Evolutionary conservation across 2,797 vertebrate genomes (phyloP), one percentile per base, ranked within the genome.

Genomic region (Hapalemur alaotrensis): DNA sequence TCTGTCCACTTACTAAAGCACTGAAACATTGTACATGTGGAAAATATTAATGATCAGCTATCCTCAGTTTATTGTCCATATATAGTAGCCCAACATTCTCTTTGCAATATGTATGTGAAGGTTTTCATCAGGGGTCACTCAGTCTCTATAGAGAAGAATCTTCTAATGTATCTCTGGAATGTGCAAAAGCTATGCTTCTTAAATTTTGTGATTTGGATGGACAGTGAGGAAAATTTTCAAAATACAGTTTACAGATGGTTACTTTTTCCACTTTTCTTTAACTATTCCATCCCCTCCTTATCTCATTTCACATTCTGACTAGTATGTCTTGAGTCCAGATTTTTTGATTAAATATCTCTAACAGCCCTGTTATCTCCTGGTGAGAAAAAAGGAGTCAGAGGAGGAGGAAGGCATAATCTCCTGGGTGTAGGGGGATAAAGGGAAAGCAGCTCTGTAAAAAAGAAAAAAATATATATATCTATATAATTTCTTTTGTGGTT

Each of bases 311-410:
- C 7, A 50, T 81, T 89, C 73, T 54, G 41, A 57, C 17, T 50
- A 48, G 13, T 11, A 20, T 63, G 63, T 5, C 18, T 43, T 43
- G 28, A 86, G 6, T 43, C 11, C 4, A 90, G 8, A 13, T 82
- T 4, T 35, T 80, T n/a, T 61, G 28, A 79, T 81, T 38, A 90
- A 83, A 84, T 57, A 57, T 81, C 28, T 76, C 17, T 75, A 54
- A 2, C 4, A 79, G 23, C 4, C 3, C 4, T 72, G 41, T 52
- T 65, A 7, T 20, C 46, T 32, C 8, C 17, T 5, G 0, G 11
- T 30, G 38, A 70, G 23, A 18, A 52, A 41, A 32, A 7, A 73
- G 73, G 22, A 67, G 10, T 25, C 32, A 35, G 2, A 48, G 57
- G n/a, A 28, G 32, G 4, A 83, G 20, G 5, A 83, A 67, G 8